A percentile compares a stretch with the other conserved stretches of the same genome.
Evolutionary conservation across 2,797 vertebrate species (phyloP).

Genomic region (Melanotaenia parkinsoni): DNA sequence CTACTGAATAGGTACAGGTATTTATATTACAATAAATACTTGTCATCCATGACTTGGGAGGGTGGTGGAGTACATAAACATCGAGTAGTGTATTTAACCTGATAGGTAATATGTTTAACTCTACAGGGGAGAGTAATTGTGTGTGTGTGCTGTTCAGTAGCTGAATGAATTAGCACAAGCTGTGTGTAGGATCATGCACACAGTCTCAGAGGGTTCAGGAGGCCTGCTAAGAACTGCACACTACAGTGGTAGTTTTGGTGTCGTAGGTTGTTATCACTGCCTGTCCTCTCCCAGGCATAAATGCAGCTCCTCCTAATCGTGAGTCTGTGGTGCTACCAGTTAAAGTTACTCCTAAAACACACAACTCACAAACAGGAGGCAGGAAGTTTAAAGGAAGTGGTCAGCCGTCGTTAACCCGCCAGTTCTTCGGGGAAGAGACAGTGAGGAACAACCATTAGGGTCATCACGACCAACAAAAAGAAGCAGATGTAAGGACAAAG

Average conservation of each 20-base stretch:
- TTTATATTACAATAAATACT: conserved; percentile 99
- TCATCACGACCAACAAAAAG: conserved; percentile 72
- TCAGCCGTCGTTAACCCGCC: conserved; percentile 54
- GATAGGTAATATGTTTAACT: conserved; percentile 59
- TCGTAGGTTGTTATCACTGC: conserved; percentile 49
- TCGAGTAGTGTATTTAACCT: conserved; percentile 64
- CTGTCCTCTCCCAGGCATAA: conserved; percentile 46
- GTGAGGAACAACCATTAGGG: conserved; percentile 70
- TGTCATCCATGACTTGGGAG: conserved; percentile 84
- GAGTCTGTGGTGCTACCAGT: conserved; percentile 77
- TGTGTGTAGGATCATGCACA: conserved; percentile 66
- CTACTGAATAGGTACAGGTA: conserved; percentile 97
- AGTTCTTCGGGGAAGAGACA: conserved; percentile 71
- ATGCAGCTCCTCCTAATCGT: conserved; percentile 69
- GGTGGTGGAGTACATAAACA: conserved; percentile 48
- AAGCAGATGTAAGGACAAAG: conserved; percentile 77
- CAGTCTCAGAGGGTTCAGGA: conserved; percentile 70
- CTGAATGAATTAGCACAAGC: conserved; percentile 68
- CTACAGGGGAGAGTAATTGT: conserved; percentile 58
- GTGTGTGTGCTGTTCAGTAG: conserved; percentile 69
- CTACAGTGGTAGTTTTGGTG: conserved; percentile 55
- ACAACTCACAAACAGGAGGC: conserved; percentile 68
- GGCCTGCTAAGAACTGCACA: conserved; percentile 46
- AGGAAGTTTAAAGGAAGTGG: conserved; percentile 70
- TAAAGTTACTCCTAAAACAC: conserved; percentile 72